These are phyloP conservation scores for Oenanthe melanoleuca DNA, from an alignment of 2,113 vertebrate genomes.

Conservation along the genomic window DNA sequence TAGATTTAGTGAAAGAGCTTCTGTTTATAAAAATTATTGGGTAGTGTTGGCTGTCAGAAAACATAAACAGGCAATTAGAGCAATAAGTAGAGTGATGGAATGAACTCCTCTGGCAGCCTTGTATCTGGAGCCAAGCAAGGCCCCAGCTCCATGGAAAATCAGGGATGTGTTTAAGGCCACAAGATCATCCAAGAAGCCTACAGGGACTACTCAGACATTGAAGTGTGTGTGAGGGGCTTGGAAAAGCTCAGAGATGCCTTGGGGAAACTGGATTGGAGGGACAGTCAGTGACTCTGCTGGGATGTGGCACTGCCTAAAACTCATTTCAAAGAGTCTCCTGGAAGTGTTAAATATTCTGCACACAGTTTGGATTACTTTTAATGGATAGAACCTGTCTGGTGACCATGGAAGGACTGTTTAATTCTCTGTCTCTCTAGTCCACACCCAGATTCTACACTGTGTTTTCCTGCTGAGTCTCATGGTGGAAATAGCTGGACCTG, in stretches of 20 bases:
- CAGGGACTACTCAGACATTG: not conserved
- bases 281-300: fast-evolving
- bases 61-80: conserved; percentile 64
- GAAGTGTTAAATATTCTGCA: fast-evolving
- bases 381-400: too few relatives aligned
- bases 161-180: not conserved
- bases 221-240: not conserved
- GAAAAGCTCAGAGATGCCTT: not conserved
- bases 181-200: not conserved
- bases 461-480: not conserved
- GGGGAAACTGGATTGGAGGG: not conserved
- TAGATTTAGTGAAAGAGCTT: conserved; percentile 19
- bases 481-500: not conserved
- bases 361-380: not conserved
- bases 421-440: not conserved
- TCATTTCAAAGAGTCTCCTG: not conserved
- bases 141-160: not conserved
- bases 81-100: not conserved
- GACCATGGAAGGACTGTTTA: not conserved
- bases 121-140: not conserved
- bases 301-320: not conserved
- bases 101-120: conserved; percentile 22
- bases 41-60: conserved; percentile 61
- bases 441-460: not conserved
- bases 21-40: conserved; percentile 65